A percentile compares a stretch with the other conserved stretches of the same genome.
These are phyloP conservation scores for Drosophila austrosaltans DNA, from an alignment of 2,888 invertebrate genomes.

Conservation along the genomic window DNA sequence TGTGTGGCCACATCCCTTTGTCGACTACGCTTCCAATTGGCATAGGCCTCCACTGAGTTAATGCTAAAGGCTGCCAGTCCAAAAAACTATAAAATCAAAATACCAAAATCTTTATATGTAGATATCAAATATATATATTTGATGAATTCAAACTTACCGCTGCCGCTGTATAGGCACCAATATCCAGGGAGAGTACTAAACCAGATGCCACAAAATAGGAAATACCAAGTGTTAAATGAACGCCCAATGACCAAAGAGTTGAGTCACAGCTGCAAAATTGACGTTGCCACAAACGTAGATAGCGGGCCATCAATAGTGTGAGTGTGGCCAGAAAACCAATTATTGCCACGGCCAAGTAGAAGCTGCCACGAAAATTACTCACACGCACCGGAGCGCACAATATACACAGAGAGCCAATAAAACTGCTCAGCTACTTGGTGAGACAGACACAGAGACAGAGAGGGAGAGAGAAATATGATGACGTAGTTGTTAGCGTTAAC, in stretches of 20 bases:
- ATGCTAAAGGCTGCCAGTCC: conserved; percentile 62
- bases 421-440: conserved; percentile 56
- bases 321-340: conserved; percentile 56
- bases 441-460: neutral
- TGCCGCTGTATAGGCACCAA: conserved; percentile 58
- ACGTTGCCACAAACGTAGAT: conserved; percentile 65
- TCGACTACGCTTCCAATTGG: conserved; percentile 58
- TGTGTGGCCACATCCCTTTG: conserved; percentile 65
- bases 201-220: conserved; percentile 64
- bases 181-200: conserved; percentile 58
- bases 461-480: neutral
- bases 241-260: conserved; percentile 53
- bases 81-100: conserved; percentile 52
- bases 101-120: neutral
- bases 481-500: conserved; percentile 11
- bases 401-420: conserved; percentile 75
- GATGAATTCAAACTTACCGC: conserved; percentile 53
- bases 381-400: conserved; percentile 70
- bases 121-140: neutral
- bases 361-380: conserved; percentile 73
- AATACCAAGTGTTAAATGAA: conserved; percentile 55
- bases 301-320: conserved; percentile 57
- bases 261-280: conserved; percentile 59
- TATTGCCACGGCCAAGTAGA: conserved; percentile 61
- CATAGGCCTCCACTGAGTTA: conserved; percentile 63